Base-by-base conservation (phyloP, 1,140 invertebrate genomes). In the Ostrea edulis region DNA sequence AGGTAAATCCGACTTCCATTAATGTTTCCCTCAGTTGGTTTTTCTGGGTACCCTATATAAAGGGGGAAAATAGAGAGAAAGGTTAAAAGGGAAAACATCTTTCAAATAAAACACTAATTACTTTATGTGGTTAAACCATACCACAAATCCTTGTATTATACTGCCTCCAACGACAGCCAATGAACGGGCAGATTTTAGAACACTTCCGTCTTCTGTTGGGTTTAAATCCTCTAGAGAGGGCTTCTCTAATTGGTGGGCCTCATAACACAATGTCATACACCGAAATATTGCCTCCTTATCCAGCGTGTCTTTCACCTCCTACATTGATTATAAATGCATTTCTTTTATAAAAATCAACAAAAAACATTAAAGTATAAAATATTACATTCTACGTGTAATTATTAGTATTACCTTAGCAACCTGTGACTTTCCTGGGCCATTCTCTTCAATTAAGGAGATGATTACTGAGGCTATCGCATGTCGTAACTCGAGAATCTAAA, bases 301-400 rank as follows among this genome's bases (percentile, higher is more conserved):
- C 62, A 95, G 77, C 0, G 94, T 94, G 88, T 95, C 94, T 83
- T 94, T 95, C 52, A 95, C 94, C 85, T 95, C 94, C 94, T 95
- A 88, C 0, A 90, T 0, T 14, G 17, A 58, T 20, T 5, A 81
- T 29, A 81, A 12, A 22, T 29, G 22, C 2, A 62, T 62, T 58
- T 71, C 14, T 3, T 77, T 53, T 17, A 53, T n/a, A 52, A 83
- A 51, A 22, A 83, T 53, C 44, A 14, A 81, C 0, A 81, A 11
- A 83, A 81, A 81, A 22, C 0, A 44, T 44, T 44, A 81, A 81
- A 8, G 12, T 20, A 29, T 17, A 20, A 22, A 4, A 81, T 29
- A 14, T 81, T 29, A 29, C 8, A 81, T 22, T 20, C 12, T 77
- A 44, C 12, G 25, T 29, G 20, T 29, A 81, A 29, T 81, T 51